Conservation (phyloP, 2,888 invertebrate species). For the Baronia brevicornis region DNA sequence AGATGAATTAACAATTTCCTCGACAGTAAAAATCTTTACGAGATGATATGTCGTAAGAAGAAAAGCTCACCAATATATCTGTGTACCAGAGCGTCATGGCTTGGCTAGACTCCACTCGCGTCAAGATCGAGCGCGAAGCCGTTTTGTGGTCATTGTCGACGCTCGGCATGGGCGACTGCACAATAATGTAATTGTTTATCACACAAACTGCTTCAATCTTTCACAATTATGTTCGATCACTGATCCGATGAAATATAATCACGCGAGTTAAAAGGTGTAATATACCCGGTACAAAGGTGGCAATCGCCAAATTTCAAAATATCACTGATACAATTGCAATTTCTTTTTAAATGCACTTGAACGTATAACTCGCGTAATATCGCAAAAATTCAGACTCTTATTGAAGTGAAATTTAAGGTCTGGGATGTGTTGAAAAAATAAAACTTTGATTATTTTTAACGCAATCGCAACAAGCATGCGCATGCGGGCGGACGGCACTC, state of each 20-base stretch:
- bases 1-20: conserved; percentile 5
- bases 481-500: conserved; percentile 46
- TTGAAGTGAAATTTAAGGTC: too few species aligned
- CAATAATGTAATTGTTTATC: conserved; percentile 44
- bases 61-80: conserved; percentile 65
- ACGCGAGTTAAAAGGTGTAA: conserved; percentile 36
- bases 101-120: conserved; percentile 64
- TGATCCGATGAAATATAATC: conserved; percentile 27
- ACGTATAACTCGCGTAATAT: too few species aligned
- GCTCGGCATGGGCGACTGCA: conserved; percentile 40
- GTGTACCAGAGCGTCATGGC: conserved; percentile 72
- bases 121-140: conserved; percentile 45
- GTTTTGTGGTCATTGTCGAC: conserved; percentile 59
- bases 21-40: conserved; percentile 9
- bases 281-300: conserved; percentile 28
- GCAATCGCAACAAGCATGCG: conserved; percentile 19
- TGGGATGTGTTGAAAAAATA: too few species aligned
- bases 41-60: conserved; percentile 4
- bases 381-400: too few species aligned
- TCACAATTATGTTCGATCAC: conserved; percentile 18
- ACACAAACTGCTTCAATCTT: conserved; percentile 18
- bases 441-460: conserved; percentile 10
- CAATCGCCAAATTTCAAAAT: conserved; percentile 37
- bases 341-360: too few species aligned
- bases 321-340: too few species aligned